Base-by-base conservation (phyloP, 2,113 vertebrate species). In the Protomyctophum bolini region DNA sequence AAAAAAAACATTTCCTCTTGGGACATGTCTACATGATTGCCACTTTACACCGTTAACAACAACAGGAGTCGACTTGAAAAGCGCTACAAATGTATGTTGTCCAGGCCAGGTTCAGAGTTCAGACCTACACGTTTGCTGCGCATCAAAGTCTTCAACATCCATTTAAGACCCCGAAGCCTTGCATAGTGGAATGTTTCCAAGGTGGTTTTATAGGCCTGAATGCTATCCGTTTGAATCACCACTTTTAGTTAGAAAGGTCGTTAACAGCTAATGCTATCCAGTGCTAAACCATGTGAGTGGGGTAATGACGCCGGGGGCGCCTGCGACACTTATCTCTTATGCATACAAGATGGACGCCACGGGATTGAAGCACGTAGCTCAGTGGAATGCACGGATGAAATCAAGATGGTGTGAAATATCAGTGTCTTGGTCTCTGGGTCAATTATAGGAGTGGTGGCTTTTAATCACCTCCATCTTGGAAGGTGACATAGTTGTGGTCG, bases 211-310 rank as follows among this genome's bases (percentile, higher is more conserved):
- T 63, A 56, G 64, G 59, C 73, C 33, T 60, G 66, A 72, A 84
- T 66, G 68, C 57, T 68, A 79, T 70, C 76, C 28, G 63, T 72
- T 80, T 84, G 81, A 85, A 85, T 91, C 83, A 79, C 84, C 76
- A 66, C 63, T 85, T 89, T 87, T 89, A 90, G 86, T 85, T 70
- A 64, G 79, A 82, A 61, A 75, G 70, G 81, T 68, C 86, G 77
- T 90, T 88, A 92, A 89, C 81, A 87, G 83, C 79, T 90, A 89
- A 88, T 73, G 79, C 73, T 84, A 84, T 87, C 82, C 80, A 45
- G 82, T 64, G 83, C 81, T 88, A 87, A 88, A 85, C 83, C 66
- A 70, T 61, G 56, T 58, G 2, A 41, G 33, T 65, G 69, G 76
- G 77, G 79, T 84, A 85, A 90, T 88, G 86, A 90, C 83, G 85